These are phyloP conservation scores for Fulmarus glacialis DNA, from an alignment of 2,113 vertebrate species.

Conservation along the genomic window DNA sequence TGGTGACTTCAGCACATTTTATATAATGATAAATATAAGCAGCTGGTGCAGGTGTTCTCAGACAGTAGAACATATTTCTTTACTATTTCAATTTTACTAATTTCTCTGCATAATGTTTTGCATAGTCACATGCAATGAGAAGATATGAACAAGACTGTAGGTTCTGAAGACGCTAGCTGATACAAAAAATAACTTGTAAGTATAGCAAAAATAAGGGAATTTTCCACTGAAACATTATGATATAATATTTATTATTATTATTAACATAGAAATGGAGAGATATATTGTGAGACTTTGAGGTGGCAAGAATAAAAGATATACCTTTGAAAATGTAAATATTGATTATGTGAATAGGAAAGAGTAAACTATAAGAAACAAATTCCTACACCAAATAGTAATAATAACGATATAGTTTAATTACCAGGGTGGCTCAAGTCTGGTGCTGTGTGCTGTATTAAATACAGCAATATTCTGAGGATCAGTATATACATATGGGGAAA, in stretches of 20 bases:
- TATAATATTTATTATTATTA: background rate
- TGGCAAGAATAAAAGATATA: background rate
- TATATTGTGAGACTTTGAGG: background rate
- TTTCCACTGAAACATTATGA: background rate
- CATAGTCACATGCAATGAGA: background rate
- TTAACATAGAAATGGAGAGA: background rate
- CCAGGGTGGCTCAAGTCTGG: background rate
- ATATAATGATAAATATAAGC: slow-evolving; percentile 26
- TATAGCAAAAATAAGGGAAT: background rate
- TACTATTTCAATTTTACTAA: background rate
- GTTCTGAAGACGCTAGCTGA: background rate
- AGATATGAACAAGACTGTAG: background rate
- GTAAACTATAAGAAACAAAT: background rate
- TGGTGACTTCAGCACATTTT: slow-evolving; percentile 20
- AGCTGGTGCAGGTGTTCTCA: slow-evolving; percentile 51
- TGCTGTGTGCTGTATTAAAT: background rate
- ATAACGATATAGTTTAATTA: background rate
- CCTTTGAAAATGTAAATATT: background rate
- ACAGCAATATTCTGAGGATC: background rate
- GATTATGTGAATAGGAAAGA: background rate
- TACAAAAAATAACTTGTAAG: background rate
- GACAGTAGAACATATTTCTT: background rate
- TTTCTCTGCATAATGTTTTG: background rate
- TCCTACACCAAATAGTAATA: background rate
- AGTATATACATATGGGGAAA: background rate